A percentile compares a stretch with the other conserved stretches of the same genome.
These are phyloP conservation scores for Odontamblyopus rebecca DNA, from an alignment of 2,797 vertebrate species.

Conservation along the genomic window DNA sequence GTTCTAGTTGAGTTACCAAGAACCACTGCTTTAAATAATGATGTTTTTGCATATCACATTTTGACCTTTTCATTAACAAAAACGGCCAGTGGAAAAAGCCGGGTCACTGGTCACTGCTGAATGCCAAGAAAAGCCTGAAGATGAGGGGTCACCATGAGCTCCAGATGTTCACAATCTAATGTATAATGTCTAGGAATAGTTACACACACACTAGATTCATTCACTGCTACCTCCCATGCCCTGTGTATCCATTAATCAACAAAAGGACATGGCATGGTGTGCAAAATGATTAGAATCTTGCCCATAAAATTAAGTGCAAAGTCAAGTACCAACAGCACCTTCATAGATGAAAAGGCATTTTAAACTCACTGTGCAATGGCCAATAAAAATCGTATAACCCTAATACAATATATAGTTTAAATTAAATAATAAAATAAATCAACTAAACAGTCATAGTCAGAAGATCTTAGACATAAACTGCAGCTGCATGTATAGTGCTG, in stretches of 20 bases:
- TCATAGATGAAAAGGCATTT: no score
- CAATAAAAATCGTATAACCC: no score
- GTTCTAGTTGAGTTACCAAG: no score
- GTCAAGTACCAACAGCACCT: no score
- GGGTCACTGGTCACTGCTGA: conserved; percentile 62
- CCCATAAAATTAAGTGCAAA: no score
- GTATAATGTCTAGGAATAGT: conserved; percentile 57
- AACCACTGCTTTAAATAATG: no score
- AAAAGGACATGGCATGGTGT: no score
- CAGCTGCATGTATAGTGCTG: conserved; percentile 18
- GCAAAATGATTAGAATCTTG: no score
- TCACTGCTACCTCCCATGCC: conserved; percentile 42
- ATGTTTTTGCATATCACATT: not conserved
- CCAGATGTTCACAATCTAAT: conserved; percentile 65
- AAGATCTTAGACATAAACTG: conserved; percentile 39
- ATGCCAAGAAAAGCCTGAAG: conserved; percentile 63
- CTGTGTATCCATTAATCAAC: not conserved
- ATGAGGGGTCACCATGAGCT: conserved; percentile 60
- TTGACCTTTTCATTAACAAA: conserved; percentile 47
- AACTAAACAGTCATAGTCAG: not conserved
- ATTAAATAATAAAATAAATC: no score
- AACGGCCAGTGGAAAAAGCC: conserved; percentile 59
- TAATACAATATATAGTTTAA: no score
- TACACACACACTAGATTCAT: conserved; percentile 57
- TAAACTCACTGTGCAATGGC: no score